Conservation (phyloP, 2,797 vertebrate genomes). For the Cynodonichthys magdalenae region DNA sequence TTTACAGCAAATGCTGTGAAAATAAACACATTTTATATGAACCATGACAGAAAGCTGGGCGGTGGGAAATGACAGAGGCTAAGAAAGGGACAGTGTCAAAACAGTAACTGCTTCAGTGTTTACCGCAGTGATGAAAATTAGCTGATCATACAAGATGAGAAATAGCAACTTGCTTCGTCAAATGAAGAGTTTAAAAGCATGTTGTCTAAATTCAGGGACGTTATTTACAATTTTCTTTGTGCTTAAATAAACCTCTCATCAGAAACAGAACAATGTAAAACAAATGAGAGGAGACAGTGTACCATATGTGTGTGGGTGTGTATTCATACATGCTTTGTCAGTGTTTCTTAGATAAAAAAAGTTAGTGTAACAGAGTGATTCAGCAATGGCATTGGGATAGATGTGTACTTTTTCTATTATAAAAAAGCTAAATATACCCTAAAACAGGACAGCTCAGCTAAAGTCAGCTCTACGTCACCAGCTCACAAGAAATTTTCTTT, state of each 20-base stretch:
- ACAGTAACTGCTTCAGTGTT: slow-evolving; percentile 52
- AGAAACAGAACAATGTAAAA: slow-evolving; percentile 79
- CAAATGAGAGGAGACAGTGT: slow-evolving; percentile 78
- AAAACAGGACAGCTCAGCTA: slow-evolving; percentile 42
- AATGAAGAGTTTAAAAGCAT: slow-evolving; percentile 59
- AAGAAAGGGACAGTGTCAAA: slow-evolving; percentile 37
- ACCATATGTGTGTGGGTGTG: slow-evolving; percentile 9
- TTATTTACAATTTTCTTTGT: slow-evolving; percentile 80
- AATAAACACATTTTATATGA: slow-evolving; percentile 55
- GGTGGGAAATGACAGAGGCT: slow-evolving; percentile 25
- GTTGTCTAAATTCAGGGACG: slow-evolving; percentile 63
- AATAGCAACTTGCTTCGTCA: slow-evolving; percentile 58
- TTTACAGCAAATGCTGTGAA: slow-evolving; percentile 51
- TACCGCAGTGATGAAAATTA: slow-evolving; percentile 54
- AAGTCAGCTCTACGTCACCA: slow-evolving; percentile 31
- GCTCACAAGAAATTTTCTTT: slow-evolving; percentile 38
- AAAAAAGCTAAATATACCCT: slow-evolving; percentile 49
- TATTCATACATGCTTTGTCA: slow-evolving; percentile 51
- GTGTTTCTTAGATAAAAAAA: slow-evolving; percentile 69
- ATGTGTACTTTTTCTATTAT: slow-evolving; percentile 54
- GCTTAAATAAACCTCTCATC: slow-evolving; percentile 86
- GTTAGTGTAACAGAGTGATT: slow-evolving; percentile 48
- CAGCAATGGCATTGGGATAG: slow-evolving; percentile 48
- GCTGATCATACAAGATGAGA: slow-evolving; percentile 52
- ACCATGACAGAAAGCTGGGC: slow-evolving; percentile 25